Evolutionary conservation across 2,113 vertebrate genomes (phyloP).

Genomic region (Aphyosemion australe): DNA sequence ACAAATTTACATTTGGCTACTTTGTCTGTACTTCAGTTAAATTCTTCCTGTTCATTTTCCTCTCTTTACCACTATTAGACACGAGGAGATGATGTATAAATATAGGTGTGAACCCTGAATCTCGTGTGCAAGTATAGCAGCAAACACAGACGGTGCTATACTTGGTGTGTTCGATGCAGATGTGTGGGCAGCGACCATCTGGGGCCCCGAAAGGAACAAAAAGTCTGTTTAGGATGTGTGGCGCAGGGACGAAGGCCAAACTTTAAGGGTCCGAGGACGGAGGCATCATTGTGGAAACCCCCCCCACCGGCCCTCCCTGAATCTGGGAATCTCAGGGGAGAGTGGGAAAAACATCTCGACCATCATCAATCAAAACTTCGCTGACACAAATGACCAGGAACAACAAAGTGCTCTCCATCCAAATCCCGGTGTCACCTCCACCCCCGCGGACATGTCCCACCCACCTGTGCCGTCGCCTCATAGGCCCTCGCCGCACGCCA

Average conservation of each 20-base stretch:
- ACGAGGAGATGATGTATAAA: slow-evolving; percentile 9
- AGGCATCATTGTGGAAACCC: slow-evolving; percentile 49
- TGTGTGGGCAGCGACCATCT: slow-evolving; percentile 97
- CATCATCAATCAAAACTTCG: slow-evolving; percentile 91
- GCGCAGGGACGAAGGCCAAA: slow-evolving; percentile 80
- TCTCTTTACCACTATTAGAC: slow-evolving; percentile 20
- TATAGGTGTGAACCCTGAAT: slow-evolving; percentile 8
- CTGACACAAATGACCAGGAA: slow-evolving; percentile 92
- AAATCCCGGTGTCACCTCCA: slow-evolving; percentile 79
- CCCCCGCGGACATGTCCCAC: slow-evolving; percentile 79
- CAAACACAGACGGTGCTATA: slow-evolving; percentile 63
- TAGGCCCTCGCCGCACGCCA: slow-evolving; percentile 73
- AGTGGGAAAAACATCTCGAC: slow-evolving; percentile 83
- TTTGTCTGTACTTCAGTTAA: slow-evolving; percentile 54
- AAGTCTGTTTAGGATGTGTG: slow-evolving; percentile 59
- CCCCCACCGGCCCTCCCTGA: not conserved
- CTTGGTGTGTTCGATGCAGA: slow-evolving; percentile 83
- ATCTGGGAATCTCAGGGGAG: slow-evolving; percentile 71
- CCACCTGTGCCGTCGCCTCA: slow-evolving; percentile 84
- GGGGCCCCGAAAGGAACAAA: slow-evolving; percentile 84
- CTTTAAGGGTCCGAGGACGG: slow-evolving; percentile 47
- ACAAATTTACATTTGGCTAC: slow-evolving; percentile 63
- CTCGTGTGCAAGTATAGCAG: slow-evolving; percentile 1
- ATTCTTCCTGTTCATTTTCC: slow-evolving; percentile 34
- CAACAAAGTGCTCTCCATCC: slow-evolving; percentile 81